Conservation (phyloP, 1,140 invertebrate species). For the Aphaenogaster ashmeadi region DNA sequence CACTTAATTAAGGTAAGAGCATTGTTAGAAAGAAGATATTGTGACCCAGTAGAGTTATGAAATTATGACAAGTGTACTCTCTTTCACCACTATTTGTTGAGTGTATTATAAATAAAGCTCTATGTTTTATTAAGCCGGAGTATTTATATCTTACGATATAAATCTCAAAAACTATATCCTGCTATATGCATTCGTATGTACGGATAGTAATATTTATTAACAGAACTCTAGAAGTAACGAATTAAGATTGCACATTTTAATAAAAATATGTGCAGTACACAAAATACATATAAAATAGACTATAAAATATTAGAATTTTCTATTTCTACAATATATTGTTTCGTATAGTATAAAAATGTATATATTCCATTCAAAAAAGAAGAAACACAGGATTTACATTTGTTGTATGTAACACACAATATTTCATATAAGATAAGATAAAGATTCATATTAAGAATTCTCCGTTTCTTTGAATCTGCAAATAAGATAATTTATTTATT, state of each 20-base stretch:
- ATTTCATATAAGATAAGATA: not conserved
- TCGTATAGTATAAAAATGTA: not conserved
- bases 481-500: constrained; percentile 78
- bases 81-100: constrained; percentile 83
- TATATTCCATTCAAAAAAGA: not conserved
- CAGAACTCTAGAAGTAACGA: not conserved
- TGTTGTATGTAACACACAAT: not conserved
- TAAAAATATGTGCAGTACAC: not conserved
- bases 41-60: constrained; percentile 77
- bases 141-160: constrained; percentile 40
- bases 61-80: constrained; percentile 81
- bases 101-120: constrained; percentile 85
- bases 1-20: constrained; percentile 76
- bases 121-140: constrained; percentile 84
- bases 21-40: constrained; percentile 76
- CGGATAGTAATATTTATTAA: not conserved
- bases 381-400: not conserved
- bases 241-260: constrained; percentile 27
- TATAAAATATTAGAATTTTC: not conserved
- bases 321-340: not conserved
- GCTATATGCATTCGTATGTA: not conserved
- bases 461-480: constrained; percentile 91
- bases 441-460: constrained; percentile 88
- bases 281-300: not conserved
- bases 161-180: not conserved